Evolutionary conservation across 64 coral and sea anemone species (phyloP), one percentile per base, ranked within the genome.

Genomic region (Actinia tenebrosa): DNA sequence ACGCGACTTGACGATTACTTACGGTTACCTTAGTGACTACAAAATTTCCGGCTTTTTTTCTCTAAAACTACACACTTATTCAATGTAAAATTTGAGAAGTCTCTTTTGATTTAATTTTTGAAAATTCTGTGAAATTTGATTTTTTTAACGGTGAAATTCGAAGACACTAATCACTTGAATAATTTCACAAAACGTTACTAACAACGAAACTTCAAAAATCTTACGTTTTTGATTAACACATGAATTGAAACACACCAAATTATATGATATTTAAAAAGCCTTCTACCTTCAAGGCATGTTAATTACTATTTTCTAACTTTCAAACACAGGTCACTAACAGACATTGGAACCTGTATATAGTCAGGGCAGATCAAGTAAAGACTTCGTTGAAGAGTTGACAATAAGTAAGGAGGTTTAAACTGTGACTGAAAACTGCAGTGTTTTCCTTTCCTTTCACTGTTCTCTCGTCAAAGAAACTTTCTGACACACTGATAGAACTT

Each of bases 301-400:
- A 81, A 81, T 81, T 81, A 3, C 79, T 81, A 53, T 81, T 81
- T 81, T 81, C 79, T 50, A 81, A 45, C 79, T 81, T 81, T 81
- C 79, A 81, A 37, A 50, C 50, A 50, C 50, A 81, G 79, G 79
- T 45, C 79, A 50, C 7, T 81, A 81, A 81, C 44, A 81, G 79
- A 81, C 79, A 81, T 0, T 75, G 69, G 69, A 42, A 75, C 69
- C 69, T 75, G 69, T 37, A 75, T 14, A 75, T 75, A 81, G 79
- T 10, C 79, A 81, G 20, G 79, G 22, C 79, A 53, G 50, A 16
- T 53, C 79, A 81, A 81, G 79, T 81, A 81, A 44, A 50, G 79
- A 50, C 79, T 81, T 81, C 79, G 22, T 45, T 81, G 79, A 81
- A 81, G 79, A 53, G 79, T 81, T 81, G 79, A 81, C 79, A 81